Evolutionary conservation across 1,140 invertebrate species (phyloP), one percentile per base, ranked within the genome.

Genomic region (Aphelinus atriplicis): DNA sequence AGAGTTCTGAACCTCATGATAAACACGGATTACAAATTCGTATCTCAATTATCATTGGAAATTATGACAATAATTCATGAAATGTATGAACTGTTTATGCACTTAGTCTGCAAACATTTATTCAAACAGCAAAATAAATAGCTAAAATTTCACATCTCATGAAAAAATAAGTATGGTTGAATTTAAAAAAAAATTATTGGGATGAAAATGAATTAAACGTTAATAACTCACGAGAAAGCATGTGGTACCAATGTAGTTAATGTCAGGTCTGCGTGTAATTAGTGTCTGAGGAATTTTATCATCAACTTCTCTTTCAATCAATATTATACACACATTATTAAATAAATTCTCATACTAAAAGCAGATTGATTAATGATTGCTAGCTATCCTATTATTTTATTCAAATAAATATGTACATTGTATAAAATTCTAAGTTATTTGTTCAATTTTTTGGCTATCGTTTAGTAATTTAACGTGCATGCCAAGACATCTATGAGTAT

Each of bases 401-500:
- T 4, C 45, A 46, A 64, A 68, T 57, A 68, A 68, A 57, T 43
- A 68, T 55, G 26, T 56, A 43, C 65, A 10, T 7, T 45, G 10
- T 68, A 3, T 42, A 3, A 51, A 51, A 66, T 42, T 66, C 26
- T 6, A 45, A 55, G 10, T 2, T 3, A 2, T 26, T 51, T 45
- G 48, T 62, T 69, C 45, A 10, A 42, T 65, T 57, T 50, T 48
- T 48, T 62, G 60, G 63, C 64, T 55, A 74, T 57, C 43, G 61
- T 65, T 55, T 75, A 46, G 58, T 58, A 79, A 81, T 78, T 83
- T 78, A 83, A 81, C 75, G 81, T 83, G 85, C 86, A 87, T 87
- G 85, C 84, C 81, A 86, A 85, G 81, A 87, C 85, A 88, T 85
- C 83, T 87, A 87, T 42, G 65, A 80, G 76, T 81, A 62, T 80